Evolutionary conservation across 1,140 invertebrate species (phyloP), one percentile per base, ranked within the genome.

Genomic region (Platyscapa corneri): DNA sequence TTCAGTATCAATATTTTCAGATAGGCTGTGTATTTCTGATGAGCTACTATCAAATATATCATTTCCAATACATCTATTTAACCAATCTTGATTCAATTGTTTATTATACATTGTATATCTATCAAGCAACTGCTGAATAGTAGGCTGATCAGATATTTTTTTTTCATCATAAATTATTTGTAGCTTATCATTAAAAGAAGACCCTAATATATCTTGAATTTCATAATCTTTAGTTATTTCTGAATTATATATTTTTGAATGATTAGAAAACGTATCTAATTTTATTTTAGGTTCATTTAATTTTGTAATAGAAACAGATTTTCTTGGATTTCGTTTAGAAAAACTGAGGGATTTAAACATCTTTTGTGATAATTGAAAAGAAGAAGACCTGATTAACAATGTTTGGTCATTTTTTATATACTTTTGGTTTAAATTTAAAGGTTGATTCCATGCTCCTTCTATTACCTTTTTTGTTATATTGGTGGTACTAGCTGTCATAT

Each of bases 281-380:
- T 46, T 5, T 89, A 82, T 87, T 90, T 64, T 53, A 10, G 56
- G 87, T 82, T 87, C 88, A 64, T 88, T 34, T 65, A 74, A 74
- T 64, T 83, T 92, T 46, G 88, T 91, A 12, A 88, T 86, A 7
- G 94, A 92, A n/a, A 95, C 86, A 0, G 95, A 95, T 91, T 97
- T 97, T 89, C 96, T 94, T 23, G 96, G 96, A 93, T 97, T 97
- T 85, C 96, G 93, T 89, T 96, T 95, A 37, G 94, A 94, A 91
- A 97, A 95, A 89, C 93, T 95, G 82, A 95, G 94, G 67, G 94
- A 94, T 64, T 95, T 94, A 92, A 97, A 97, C 80, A 96, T 92
- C 90, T 97, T 96, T 89, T 96, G 94, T 5, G 95, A 95, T n/a
- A 96, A 92, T 85, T 94, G 91, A 83, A 93, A 93, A 0, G 93